Evolutionary conservation across 2,888 invertebrate genomes (phyloP).

Genomic region (Dascillus cervinus): DNA sequence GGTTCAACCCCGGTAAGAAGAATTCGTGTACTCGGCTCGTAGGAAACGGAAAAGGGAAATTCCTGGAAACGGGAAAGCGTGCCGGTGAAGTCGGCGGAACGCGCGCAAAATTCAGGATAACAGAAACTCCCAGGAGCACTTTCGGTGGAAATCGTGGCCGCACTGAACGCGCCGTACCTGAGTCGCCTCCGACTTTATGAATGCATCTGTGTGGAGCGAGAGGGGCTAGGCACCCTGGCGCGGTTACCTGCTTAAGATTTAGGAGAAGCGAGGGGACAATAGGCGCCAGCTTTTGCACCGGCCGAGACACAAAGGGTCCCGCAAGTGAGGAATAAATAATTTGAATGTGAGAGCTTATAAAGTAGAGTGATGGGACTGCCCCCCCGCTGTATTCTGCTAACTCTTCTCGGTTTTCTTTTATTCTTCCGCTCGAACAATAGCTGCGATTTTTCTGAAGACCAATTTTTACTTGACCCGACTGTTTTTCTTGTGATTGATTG

Average conservation of each 20-base stretch:
- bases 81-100: neutral
- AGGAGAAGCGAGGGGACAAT: slow-evolving; percentile 33
- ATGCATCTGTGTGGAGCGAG: slow-evolving; percentile 17
- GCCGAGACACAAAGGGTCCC: slow-evolving; percentile 43
- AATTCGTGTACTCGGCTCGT: slow-evolving; percentile 21
- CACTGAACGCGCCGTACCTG: neutral
- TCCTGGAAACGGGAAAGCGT: slow-evolving; percentile 2
- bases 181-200: neutral
- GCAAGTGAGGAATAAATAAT: slow-evolving; percentile 38
- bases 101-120: slow-evolving; percentile 5
- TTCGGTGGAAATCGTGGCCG: too few species aligned
- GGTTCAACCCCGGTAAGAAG: slow-evolving; percentile 20
- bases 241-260: slow-evolving; percentile 15
- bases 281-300: slow-evolving; percentile 44
- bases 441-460: too few species aligned
- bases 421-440: too few species aligned
- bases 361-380: slow-evolving; percentile 46
- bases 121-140: slow-evolving; percentile 3
- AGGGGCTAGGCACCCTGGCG: slow-evolving; percentile 19
- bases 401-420: too few species aligned
- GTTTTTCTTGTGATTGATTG: too few species aligned
- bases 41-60: slow-evolving; percentile 12
- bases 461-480: too few species aligned
- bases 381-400: too few species aligned
- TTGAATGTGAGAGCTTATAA: slow-evolving; percentile 39